Evolutionary conservation across 2,113 vertebrate genomes (phyloP), one percentile per base, ranked within the genome.

Genomic region (Cnemophilus loriae): DNA sequence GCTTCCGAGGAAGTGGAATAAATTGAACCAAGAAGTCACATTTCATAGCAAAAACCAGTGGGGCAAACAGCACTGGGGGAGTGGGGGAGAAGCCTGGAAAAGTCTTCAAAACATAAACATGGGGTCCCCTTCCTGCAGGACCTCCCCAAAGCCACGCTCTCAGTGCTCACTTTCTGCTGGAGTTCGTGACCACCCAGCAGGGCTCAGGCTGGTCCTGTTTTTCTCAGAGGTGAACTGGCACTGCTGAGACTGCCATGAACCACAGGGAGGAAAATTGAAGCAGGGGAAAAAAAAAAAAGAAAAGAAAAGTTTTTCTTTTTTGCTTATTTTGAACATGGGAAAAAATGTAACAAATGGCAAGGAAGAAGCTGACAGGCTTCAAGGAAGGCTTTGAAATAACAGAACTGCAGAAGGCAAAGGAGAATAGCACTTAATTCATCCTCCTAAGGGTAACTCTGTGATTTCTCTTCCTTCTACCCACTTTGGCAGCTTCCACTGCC

Each of bases 291-390:
- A 55, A 33, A 23, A 22, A 30, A 23, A 5, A 1, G 30, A 42
- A 32, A 8, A 35, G 3, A 4, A 5, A 53, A 41, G 3, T 30
- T 65, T 4, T 15, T 26, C 14, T 32, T 33, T 63, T 61, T 50
- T 59, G 1, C 75, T 95, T 91, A 49, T 90, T 85, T 90, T 74
- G 76, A 78, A 49, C 0, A 1, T 56, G 52, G 83, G 24, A 3
- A 80, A 32, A 91, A 86, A 84, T 23, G 35, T 78, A 84, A 71
- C 88, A 89, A 96, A 95, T 67, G 83, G 69, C 79, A 87, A 87
- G 49, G 73, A 76, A 64, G 76, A 68, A 78, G 59, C 24, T 94
- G 93, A 94, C 79, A 95, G 86, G 52, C 82, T 90, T 88, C 59
- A 80, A 70, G 83, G 60, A 84, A 86, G 64, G 71, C 15, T 96